Conservation (phyloP, 2,888 invertebrate species). For the Pecten maximus region DNA sequence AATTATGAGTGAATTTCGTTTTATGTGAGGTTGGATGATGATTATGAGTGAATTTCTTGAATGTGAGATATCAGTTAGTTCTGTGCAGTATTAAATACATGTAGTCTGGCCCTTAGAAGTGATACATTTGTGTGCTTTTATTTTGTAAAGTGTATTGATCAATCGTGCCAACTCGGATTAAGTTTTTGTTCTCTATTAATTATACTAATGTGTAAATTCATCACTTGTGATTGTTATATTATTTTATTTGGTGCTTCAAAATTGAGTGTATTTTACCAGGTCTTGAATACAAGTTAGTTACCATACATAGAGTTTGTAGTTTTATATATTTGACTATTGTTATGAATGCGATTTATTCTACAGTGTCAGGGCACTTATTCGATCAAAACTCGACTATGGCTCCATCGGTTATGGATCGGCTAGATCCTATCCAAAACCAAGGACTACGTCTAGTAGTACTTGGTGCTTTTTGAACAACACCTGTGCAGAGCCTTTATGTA, state of each 20-base stretch:
- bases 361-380: too few species aligned
- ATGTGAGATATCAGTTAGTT: not conserved
- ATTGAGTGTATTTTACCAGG: not conserved
- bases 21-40: too few species aligned
- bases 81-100: not conserved
- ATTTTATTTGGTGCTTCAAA: not conserved
- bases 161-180: not conserved
- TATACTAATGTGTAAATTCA: not conserved
- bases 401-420: too few species aligned
- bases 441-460: too few species aligned
- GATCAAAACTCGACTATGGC: too few species aligned
- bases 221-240: not conserved
- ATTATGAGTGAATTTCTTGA: not conserved
- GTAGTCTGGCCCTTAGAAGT: not conserved
- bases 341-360: too few species aligned
- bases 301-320: not conserved
- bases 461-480: too few species aligned
- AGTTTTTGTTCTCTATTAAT: not conserved
- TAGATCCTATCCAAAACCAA: too few species aligned
- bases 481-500: too few species aligned
- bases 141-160: not conserved
- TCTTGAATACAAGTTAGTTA: not conserved
- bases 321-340: not conserved
- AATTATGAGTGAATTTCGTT: not conserved
- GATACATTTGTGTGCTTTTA: not conserved